phyloP scores from a whole-genome alignment of 2,888 invertebrate species.

The Diaphora mendica region DNA sequence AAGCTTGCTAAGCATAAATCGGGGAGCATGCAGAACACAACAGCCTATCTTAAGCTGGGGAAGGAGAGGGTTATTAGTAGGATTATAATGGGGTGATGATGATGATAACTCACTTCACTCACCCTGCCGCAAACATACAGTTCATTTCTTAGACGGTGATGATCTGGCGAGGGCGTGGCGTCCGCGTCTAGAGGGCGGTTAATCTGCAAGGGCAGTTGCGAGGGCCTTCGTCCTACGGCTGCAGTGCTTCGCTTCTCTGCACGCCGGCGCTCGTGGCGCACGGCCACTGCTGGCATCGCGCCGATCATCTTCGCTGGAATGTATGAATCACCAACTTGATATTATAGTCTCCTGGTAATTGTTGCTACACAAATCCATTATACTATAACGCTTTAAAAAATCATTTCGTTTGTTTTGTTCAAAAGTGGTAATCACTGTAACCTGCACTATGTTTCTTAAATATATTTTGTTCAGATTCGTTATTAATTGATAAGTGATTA shows the following conservation, averaged over 20 bases:
- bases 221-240: slow-evolving; percentile 85
- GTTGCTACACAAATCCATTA: background rate
- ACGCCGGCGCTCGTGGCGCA: slow-evolving; percentile 92
- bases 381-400: no score
- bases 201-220: slow-evolving; percentile 89
- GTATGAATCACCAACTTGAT: background rate
- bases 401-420: no score
- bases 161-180: slow-evolving; percentile 89
- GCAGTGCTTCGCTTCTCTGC: slow-evolving; percentile 89
- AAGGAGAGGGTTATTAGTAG: slow-evolving; percentile 5
- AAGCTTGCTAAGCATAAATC: background rate
- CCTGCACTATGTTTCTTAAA: no score
- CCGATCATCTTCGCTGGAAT: slow-evolving; percentile 90
- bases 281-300: slow-evolving; percentile 95
- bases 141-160: slow-evolving; percentile 87
- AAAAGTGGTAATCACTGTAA: no score
- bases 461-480: no score
- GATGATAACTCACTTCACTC: slow-evolving; percentile 47
- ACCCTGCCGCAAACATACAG: slow-evolving; percentile 92
- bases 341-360: background rate
- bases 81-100: slow-evolving; percentile 22
- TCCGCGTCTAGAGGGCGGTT: slow-evolving; percentile 88
- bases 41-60: slow-evolving; percentile 3
- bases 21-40: slow-evolving; percentile 4
- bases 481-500: no score